phyloP scores from a whole-genome alignment of 2,113 vertebrate species.

The Zapornia atra region DNA sequence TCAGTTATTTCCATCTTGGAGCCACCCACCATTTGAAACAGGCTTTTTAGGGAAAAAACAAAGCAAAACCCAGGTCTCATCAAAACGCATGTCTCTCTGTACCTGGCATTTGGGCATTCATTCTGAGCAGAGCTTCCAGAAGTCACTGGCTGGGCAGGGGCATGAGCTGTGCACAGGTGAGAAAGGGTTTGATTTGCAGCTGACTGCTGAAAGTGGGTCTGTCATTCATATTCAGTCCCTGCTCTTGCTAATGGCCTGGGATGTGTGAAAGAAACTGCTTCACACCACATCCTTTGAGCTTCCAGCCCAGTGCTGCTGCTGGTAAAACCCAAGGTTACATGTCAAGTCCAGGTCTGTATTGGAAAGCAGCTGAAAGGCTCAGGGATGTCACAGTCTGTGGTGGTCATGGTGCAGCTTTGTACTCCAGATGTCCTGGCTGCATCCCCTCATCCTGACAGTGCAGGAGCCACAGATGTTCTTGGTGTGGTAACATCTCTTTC shows the following conservation, averaged over 20 bases:
- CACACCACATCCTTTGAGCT: not conserved
- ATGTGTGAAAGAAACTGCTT: not conserved
- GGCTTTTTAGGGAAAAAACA: not conserved
- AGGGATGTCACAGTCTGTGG: not conserved
- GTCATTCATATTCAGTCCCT: not conserved
- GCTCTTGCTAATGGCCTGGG: not conserved
- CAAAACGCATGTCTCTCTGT: not conserved
- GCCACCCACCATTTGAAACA: not conserved
- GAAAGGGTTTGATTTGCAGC: not conserved
- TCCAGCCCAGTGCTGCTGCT: not conserved
- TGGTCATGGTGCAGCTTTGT: not conserved
- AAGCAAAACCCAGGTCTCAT: not conserved
- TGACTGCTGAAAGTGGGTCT: not conserved
- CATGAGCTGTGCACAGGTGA: not conserved
- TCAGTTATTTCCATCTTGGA: not conserved
- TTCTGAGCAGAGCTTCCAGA: not conserved
- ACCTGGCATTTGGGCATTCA: not conserved
- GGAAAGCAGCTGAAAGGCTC: not conserved
- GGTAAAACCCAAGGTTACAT: not conserved
- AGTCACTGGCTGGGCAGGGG: not conserved
- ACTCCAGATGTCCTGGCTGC: not conserved
- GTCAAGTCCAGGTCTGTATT: not conserved
- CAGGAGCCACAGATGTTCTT: not conserved
- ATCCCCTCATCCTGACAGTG: not conserved
- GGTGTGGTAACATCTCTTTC: not conserved